Conservation (phyloP, 2,888 invertebrate species). For the Alloplasta piceator region DNA sequence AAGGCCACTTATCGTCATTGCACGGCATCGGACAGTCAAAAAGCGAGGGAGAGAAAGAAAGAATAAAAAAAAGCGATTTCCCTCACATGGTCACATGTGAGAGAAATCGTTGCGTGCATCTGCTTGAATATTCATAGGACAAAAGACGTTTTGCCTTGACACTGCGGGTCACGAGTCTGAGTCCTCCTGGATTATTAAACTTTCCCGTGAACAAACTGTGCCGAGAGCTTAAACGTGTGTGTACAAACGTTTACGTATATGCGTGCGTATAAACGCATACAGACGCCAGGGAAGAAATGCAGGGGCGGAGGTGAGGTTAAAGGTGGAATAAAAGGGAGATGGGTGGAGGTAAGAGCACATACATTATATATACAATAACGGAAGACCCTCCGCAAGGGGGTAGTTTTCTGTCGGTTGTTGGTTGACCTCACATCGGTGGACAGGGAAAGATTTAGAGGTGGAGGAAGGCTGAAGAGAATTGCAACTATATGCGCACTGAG, state of each 20-base stretch:
- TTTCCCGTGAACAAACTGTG: slow-evolving; percentile 47
- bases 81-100: no score
- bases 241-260: slow-evolving; percentile 1
- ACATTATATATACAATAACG: slow-evolving; percentile 31
- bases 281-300: background rate
- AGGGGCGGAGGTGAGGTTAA: slow-evolving; percentile 10
- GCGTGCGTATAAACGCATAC: background rate
- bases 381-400: slow-evolving; percentile 23
- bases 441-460: background rate
- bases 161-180: slow-evolving; percentile 45
- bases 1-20: slow-evolving; percentile 19
- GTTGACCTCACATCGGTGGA: background rate
- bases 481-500: slow-evolving; percentile 5
- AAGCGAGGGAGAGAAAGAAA: background rate
- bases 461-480: background rate
- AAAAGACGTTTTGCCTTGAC: slow-evolving; percentile 64
- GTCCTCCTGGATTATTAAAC: slow-evolving; percentile 59
- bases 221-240: background rate
- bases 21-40: slow-evolving; percentile 10
- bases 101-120: slow-evolving; percentile 27
- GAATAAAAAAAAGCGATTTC: background rate
- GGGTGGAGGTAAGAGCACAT: slow-evolving; percentile 6
- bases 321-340: slow-evolving; percentile 2
- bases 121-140: slow-evolving; percentile 58
- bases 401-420: background rate